Conservation (phyloP, 2,888 invertebrate species). For the Pocota personata region DNA sequence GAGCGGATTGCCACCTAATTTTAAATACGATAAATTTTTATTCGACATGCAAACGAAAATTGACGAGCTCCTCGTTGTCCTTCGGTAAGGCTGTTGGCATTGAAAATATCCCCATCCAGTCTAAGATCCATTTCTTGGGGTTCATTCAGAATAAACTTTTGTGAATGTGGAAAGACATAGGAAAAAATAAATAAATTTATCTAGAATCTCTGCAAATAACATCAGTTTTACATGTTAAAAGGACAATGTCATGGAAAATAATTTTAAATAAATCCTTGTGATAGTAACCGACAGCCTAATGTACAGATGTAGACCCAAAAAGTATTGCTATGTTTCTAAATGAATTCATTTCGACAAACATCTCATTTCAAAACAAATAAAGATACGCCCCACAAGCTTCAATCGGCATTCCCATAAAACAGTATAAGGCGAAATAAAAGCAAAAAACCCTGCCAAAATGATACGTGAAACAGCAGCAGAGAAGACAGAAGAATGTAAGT, state of each 20-base stretch:
- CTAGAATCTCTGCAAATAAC: conserved; percentile 1
- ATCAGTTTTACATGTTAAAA: not conserved
- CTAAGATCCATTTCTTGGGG: not conserved
- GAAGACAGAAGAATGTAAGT: not conserved
- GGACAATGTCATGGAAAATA: not conserved
- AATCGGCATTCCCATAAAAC: not conserved
- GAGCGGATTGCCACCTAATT: conserved; percentile 58
- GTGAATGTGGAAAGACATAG: conserved; percentile 2
- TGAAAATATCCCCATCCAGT: conserved; percentile 23
- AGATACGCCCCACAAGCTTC: not conserved
- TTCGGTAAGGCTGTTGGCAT: conserved; percentile 52
- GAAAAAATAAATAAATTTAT: not conserved
- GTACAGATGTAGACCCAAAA: not conserved
- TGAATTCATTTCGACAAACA: conserved; percentile 12
- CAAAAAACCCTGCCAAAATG: not conserved
- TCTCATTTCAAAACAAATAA: conserved; percentile 29
- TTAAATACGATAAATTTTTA: conserved; percentile 67
- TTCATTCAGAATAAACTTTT: conserved; percentile 26
- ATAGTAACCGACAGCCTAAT: not conserved
- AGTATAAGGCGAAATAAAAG: not conserved
- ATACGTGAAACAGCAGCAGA: not conserved
- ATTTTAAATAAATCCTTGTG: conserved; percentile 19
- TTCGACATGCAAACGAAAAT: conserved; percentile 70
- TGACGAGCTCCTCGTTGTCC: conserved; percentile 58
- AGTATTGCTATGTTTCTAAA: not conserved